These are phyloP conservation scores for Wasmannia auropunctata DNA, from an alignment of 1,140 invertebrate genomes.

Conservation along the genomic window DNA sequence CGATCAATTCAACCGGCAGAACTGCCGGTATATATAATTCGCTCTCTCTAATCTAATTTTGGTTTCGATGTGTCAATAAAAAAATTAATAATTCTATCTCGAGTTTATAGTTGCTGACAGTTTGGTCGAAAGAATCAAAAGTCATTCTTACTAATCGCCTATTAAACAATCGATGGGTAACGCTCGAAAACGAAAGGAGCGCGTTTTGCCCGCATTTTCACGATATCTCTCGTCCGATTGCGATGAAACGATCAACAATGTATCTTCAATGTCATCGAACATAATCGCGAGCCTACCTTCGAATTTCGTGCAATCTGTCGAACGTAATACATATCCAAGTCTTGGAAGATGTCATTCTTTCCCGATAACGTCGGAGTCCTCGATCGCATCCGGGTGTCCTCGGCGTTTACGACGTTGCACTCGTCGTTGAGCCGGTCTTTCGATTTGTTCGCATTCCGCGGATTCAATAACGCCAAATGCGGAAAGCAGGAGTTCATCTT, in stretches of 20 bases:
- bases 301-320: slow-evolving; percentile 87
- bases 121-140: background rate
- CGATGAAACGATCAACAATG: background rate
- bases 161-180: background rate
- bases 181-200: background rate
- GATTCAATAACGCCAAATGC: slow-evolving; percentile 82
- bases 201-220: background rate
- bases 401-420: slow-evolving; percentile 63
- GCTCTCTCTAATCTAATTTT: background rate
- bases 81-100: background rate
- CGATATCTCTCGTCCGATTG: background rate
- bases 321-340: slow-evolving; percentile 87
- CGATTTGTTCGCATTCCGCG: slow-evolving; percentile 80
- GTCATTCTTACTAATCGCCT: background rate
- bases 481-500: slow-evolving; percentile 86
- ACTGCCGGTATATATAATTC: background rate
- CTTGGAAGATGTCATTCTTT: slow-evolving; percentile 86
- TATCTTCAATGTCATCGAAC: background rate
- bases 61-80: background rate
- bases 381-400: slow-evolving; percentile 36
- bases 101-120: background rate
- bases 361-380: slow-evolving; percentile 5
- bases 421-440: slow-evolving; percentile 65
- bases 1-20: background rate
- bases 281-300: slow-evolving; percentile 82